Evolutionary conservation across 2,797 vertebrate genomes (phyloP), one percentile per base, ranked within the genome.

Genomic region (Gephyroberyx darwinii): DNA sequence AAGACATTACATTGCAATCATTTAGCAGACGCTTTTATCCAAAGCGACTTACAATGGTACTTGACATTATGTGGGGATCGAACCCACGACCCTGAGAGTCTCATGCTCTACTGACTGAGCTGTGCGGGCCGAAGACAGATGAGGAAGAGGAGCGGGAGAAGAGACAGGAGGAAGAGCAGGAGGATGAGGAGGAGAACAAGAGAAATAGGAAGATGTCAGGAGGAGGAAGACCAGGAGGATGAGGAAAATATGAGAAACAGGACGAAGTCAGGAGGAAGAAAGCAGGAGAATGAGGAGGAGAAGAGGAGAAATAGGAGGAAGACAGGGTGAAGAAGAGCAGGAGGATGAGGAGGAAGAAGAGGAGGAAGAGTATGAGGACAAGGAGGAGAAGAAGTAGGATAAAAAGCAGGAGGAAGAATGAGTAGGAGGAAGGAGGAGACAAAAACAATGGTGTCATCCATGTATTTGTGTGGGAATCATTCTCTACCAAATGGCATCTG

Each of bases 401-500:
- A 17, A 20, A n/a, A 45, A 33, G 39, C 19, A 35, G 39, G 5
- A 55, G 33, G 30, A 14, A n/a, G 22, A 64, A 26, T 26, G 30
- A 37, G 3, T 6, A 55, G 12, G 26, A 0, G 5, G 17, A 33
- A 71, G 1, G 41, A 43, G 61, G 22, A 43, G 37, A 20, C 5
- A 65, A 67, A 10, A 54, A 22, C 20, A 41, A 16, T 41, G n/a
- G 14, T 13, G 17, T 67, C 26, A 41, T 31, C 13, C 9, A 33
- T 26, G 26, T 37, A 39, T 48, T 59, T 54, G 37, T 12, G 51
- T 61, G 63, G 37, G 67, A 81, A 64, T 41, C n/a, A 0, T 43
- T 50, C 30, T 26, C 22, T n/a, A 62, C 47, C 63, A 62, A 62
- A 67, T 19, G 61, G 45, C 37, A 61, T 37, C 53, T 65, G 54